Evolutionary conservation across 1,140 invertebrate genomes (phyloP).

Genomic region (Cyclina sinensis): DNA sequence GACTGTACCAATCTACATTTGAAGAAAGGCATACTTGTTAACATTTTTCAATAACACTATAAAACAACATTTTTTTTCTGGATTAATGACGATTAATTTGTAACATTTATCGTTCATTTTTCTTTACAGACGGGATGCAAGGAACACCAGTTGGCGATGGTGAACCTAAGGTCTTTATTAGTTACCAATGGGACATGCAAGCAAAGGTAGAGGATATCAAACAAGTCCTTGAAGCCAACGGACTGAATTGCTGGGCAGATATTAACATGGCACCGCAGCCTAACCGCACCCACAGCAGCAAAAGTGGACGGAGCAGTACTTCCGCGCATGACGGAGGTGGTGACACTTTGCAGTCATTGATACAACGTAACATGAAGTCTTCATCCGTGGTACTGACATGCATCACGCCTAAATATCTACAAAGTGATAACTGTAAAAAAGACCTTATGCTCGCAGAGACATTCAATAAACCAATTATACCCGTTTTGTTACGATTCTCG

Average conservation of each 20-base stretch:
- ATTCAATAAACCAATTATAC: slow-evolving; percentile 87
- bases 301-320: slow-evolving; percentile 75
- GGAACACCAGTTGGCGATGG: slow-evolving; percentile 61
- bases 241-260: slow-evolving; percentile 87
- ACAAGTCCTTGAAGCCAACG: slow-evolving; percentile 84
- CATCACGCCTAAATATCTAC: slow-evolving; percentile 87
- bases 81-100: too few relatives aligned
- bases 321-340: slow-evolving; percentile 69
- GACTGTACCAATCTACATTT: too few relatives aligned
- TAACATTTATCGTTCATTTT: too few relatives aligned
- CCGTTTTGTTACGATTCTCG: slow-evolving; percentile 85
- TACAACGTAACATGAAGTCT: slow-evolving; percentile 84
- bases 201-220: slow-evolving; percentile 85
- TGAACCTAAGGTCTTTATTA: slow-evolving; percentile 86
- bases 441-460: slow-evolving; percentile 87
- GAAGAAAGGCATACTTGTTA: too few relatives aligned
- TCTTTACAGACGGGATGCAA: slow-evolving; percentile 55
- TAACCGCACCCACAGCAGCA: slow-evolving; percentile 80
- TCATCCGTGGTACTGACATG: slow-evolving; percentile 85
- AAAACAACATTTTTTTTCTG: too few relatives aligned
- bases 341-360: slow-evolving; percentile 81
- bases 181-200: slow-evolving; percentile 88
- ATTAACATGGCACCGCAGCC: slow-evolving; percentile 81
- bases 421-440: slow-evolving; percentile 87
- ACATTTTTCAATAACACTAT: too few relatives aligned